Base-by-base conservation (phyloP, 2,888 invertebrate species). In the Aplocera efformata region DNA sequence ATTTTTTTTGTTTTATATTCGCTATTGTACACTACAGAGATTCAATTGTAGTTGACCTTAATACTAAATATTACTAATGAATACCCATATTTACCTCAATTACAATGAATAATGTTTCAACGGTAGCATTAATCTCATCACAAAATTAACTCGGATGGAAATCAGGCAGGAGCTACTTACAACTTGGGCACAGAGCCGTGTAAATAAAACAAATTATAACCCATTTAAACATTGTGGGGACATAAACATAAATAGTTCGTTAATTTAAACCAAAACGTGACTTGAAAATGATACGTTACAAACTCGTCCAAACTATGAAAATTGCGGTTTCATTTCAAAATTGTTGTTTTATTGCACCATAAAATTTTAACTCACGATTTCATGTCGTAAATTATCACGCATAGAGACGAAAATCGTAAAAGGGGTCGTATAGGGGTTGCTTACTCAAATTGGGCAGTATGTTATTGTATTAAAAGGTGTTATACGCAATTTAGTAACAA, bases 221-320 rank as follows among this genome's bases (percentile, higher is more conserved):
- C 17, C 25, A 45, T 40, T 36, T 36, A 40, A 39, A 44, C 32
- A 40, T 43, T 46, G 40, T 9, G 26, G 32, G 28, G 38, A 47
- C 25, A 27, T 38, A 38, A 35, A 44, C 31, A 38, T 50, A 46
- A 52, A 47, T 43, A 54, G 42, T 50, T 55, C 41, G 52, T 50
- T 52, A 50, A 53, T 48, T 48, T 34, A 41, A 52, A 50, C 46
- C 40, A 39, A 48, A 58, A 70, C 71, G 70, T 71, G 70, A 71
- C 63, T 48, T 22, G 26, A 41, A 50, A 55, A 60, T 60, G 58
- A 56, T 58, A 53, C 53, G 57, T 61, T 58, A 63, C 62, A 50
- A 58, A 60, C 53, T 55, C 53, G 58, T 60, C 58, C 48, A 30
- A 52, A 63, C 61, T 65, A 63, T 59, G 56, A 53, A 62, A 61